These are phyloP conservation scores for Lepus europaeus DNA, from an alignment of 2,113 vertebrate genomes.

Conservation along the genomic window DNA sequence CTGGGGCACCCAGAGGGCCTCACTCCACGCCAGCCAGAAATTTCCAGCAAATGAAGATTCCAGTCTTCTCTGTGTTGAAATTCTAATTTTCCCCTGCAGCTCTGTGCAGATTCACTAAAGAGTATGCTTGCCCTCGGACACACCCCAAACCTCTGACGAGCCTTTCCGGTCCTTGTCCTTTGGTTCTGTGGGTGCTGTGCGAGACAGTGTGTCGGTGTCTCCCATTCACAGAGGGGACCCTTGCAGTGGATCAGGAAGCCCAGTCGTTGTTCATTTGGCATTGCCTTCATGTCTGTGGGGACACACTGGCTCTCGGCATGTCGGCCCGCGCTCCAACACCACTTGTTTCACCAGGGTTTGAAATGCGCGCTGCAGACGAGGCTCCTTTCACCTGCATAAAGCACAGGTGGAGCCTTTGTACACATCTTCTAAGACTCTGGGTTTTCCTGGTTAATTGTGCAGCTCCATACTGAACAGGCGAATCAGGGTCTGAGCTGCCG, in stretches of 20 bases:
- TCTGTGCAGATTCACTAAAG: neutral
- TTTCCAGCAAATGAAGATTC: neutral
- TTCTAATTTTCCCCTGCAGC: neutral
- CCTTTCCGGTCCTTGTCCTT: neutral
- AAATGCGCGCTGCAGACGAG: neutral
- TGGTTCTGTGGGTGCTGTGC: neutral
- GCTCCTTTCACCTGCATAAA: neutral
- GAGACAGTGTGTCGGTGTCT: neutral
- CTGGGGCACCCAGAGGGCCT: neutral
- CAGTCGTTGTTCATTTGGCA: neutral
- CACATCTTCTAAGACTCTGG: neutral
- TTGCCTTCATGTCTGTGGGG: neutral
- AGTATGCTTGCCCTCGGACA: no score
- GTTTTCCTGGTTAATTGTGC: slow-evolving; percentile 71
- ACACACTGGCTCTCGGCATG: neutral
- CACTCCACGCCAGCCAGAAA: fast-evolving
- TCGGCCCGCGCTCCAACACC: neutral
- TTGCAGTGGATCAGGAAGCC: neutral
- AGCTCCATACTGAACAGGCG: slow-evolving; percentile 37
- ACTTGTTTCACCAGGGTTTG: neutral
- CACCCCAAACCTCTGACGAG: neutral
- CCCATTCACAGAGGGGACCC: neutral
- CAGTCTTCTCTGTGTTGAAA: neutral
- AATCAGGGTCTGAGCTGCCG: neutral
- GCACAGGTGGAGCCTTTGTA: neutral